Conservation (phyloP, 2,888 invertebrate species). For the Tenthredo mesomela region DNA sequence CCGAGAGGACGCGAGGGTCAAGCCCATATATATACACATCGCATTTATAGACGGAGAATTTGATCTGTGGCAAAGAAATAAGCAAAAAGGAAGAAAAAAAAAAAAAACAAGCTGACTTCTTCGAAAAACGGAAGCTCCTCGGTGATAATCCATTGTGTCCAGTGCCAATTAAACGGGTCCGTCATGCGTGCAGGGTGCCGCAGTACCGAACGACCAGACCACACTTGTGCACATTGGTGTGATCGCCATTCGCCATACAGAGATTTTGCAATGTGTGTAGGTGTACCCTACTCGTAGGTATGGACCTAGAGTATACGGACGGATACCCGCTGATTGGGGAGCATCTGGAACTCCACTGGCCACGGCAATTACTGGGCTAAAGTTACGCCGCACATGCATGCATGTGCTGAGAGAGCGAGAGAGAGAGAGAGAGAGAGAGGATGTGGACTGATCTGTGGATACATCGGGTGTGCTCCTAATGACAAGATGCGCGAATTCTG, state of each 20-base stretch:
- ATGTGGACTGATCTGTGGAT: background rate
- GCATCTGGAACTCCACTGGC: conserved; percentile 76
- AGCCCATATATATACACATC: too few relatives aligned
- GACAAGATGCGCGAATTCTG: background rate
- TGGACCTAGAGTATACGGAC: conserved; percentile 55
- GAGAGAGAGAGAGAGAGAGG: too few relatives aligned
- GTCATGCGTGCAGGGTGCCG: conserved; percentile 75
- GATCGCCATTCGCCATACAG: conserved; percentile 47
- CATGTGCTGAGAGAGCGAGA: background rate
- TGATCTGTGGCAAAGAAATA: too few relatives aligned
- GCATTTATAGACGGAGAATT: too few relatives aligned
- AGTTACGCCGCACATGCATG: conserved; percentile 42
- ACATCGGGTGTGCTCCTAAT: background rate
- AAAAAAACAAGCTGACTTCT: background rate
- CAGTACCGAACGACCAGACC: conserved; percentile 74
- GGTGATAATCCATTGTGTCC: conserved; percentile 76
- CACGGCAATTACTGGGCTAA: conserved; percentile 74
- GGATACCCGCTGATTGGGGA: conserved; percentile 76
- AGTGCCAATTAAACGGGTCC: conserved; percentile 78
- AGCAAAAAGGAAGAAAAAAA: background rate
- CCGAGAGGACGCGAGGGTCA: too few relatives aligned
- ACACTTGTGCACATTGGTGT: conserved; percentile 56
- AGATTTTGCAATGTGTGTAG: background rate
- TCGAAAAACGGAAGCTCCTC: background rate
- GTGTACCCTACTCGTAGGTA: conserved; percentile 49